A percentile compares a stretch with the other conserved stretches of the same genome.
These are phyloP conservation scores for Cactoblastis cactorum DNA, from an alignment of 2,888 invertebrate genomes.

Conservation along the genomic window DNA sequence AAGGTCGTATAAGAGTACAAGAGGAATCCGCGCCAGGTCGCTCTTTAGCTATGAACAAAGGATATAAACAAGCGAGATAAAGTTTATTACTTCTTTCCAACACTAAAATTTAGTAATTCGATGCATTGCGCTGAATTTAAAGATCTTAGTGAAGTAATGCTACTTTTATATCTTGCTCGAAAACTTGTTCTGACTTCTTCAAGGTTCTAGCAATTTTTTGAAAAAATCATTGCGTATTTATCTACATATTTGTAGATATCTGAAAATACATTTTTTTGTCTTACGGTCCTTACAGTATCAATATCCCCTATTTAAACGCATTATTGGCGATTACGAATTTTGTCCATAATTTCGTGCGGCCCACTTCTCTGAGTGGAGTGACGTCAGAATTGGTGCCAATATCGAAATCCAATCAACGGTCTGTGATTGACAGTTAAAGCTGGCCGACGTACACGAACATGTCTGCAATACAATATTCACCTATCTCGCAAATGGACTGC, in stretches of 20 bases:
- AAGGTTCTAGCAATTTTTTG: not conserved
- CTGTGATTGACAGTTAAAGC: constrained; percentile 61
- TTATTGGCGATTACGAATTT: constrained; percentile 1
- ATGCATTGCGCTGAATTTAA: constrained; percentile 6
- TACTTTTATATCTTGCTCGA: not conserved
- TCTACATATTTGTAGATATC: no score
- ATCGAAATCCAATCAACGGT: constrained; percentile 66
- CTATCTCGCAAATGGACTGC: constrained; percentile 24
- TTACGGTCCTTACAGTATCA: no score
- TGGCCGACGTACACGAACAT: constrained; percentile 29
- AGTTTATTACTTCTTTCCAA: constrained; percentile 2
- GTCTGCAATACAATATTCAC: constrained; percentile 33
- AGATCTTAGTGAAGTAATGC: not conserved
- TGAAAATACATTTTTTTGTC: no score
- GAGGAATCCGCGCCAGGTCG: constrained; percentile 3
- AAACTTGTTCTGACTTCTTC: not conserved
- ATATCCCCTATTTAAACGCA: not conserved
- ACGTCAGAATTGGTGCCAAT: constrained; percentile 51
- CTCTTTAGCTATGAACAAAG: constrained; percentile 5
- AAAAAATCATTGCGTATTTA: not conserved
- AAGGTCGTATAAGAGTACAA: not conserved
- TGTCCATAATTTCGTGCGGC: constrained; percentile 28
- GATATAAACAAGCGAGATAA: constrained; percentile 9
- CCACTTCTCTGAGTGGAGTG: constrained; percentile 31
- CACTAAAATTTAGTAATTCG: constrained; percentile 4